These are phyloP conservation scores for Campoplex capitator DNA, from an alignment of 2,888 invertebrate species.

Conservation along the genomic window DNA sequence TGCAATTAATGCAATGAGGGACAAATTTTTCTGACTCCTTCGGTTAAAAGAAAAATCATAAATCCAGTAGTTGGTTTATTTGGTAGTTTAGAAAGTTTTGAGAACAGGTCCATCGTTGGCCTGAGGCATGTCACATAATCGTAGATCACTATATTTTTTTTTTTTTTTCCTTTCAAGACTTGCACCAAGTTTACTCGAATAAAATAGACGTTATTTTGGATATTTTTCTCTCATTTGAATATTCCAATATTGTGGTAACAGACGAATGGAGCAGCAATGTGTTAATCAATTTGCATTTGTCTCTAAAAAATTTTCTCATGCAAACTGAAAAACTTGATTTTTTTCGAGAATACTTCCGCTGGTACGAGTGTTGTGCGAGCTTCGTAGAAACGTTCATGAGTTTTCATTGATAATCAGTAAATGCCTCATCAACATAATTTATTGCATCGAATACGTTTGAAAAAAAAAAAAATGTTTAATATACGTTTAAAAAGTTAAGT, in stretches of 20 bases:
- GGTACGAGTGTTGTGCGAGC: background rate
- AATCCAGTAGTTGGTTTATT: conserved; percentile 65
- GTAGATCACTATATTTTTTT: conserved; percentile 2
- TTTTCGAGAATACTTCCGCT: background rate
- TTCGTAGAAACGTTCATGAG: background rate
- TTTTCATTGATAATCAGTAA: background rate
- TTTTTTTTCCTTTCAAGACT: background rate
- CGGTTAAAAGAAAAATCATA: background rate
- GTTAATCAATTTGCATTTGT: background rate
- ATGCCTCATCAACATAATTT: background rate
- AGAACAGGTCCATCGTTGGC: conserved; percentile 70
- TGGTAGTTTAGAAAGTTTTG: conserved; percentile 78
- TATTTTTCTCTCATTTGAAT: background rate
- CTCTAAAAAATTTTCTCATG: background rate
- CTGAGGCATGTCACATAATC: conserved; percentile 65
- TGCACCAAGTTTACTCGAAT: conserved; percentile 3
- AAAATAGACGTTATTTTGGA: background rate
- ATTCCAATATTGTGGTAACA: background rate
- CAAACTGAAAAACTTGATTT: background rate
- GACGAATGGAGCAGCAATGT: no score
- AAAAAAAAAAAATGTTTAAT: no score
- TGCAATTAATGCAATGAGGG: conserved; percentile 64
- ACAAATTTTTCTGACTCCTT: background rate
- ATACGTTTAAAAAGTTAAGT: no score
- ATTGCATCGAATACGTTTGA: background rate